Conservation (phyloP, 2,888 invertebrate species). For the Catonia carolina region DNA sequence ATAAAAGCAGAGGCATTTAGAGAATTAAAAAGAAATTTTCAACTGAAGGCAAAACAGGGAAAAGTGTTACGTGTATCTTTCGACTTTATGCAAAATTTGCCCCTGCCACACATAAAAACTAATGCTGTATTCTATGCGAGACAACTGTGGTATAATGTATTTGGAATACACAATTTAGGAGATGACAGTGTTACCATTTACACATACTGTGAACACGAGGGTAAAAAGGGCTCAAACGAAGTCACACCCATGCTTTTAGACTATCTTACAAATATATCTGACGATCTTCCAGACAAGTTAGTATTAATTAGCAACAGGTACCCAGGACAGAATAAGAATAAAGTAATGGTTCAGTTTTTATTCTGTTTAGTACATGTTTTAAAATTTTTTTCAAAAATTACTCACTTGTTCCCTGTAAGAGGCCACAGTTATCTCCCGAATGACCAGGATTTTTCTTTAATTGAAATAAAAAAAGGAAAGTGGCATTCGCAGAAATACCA, state of each 20-base stretch:
- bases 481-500: too few relatives aligned
- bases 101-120: not conserved
- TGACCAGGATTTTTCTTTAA: conserved; percentile 14
- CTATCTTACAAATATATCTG: not conserved
- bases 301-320: not conserved
- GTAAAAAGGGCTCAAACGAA: not conserved
- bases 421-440: conserved; percentile 6
- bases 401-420: conserved; percentile 1
- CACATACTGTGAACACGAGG: not conserved
- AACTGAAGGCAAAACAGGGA: not conserved
- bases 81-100: too few relatives aligned
- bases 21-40: not conserved
- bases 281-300: not conserved
- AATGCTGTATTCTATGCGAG: not conserved
- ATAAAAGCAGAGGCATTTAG: not conserved
- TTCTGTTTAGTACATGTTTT: not conserved
- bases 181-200: not conserved
- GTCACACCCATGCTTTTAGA: not conserved
- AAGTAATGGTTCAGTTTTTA: conserved; percentile 9
- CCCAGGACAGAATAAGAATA: conserved; percentile 9
- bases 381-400: not conserved
- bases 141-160: not conserved
- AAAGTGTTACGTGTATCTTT: not conserved
- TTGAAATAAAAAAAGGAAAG: too few relatives aligned
- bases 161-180: not conserved